These are phyloP conservation scores for Gobionotothen gibberifrons DNA, from an alignment of 2,797 vertebrate species.

Conservation along the genomic window DNA sequence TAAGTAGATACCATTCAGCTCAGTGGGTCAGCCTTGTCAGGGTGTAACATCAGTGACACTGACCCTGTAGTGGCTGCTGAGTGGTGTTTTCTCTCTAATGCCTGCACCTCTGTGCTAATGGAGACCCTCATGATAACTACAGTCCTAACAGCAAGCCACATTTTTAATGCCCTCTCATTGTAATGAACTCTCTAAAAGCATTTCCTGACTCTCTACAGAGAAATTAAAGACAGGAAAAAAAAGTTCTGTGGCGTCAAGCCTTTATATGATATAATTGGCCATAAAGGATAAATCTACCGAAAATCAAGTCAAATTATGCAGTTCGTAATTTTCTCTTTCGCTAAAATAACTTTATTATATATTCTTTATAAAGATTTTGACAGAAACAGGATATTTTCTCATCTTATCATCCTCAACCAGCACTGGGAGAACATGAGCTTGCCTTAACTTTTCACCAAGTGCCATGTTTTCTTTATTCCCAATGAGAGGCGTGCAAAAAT, in stretches of 20 bases:
- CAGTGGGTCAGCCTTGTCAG: slow-evolving; percentile 36
- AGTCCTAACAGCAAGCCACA: slow-evolving; percentile 52
- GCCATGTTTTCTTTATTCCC: slow-evolving; percentile 53
- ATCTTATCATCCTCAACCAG: slow-evolving; percentile 43
- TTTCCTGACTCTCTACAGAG: slow-evolving; percentile 48
- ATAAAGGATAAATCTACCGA: slow-evolving; percentile 29
- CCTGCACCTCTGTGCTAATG: slow-evolving; percentile 64
- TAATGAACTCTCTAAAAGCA: slow-evolving; percentile 70
- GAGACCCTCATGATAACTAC: slow-evolving; percentile 55
- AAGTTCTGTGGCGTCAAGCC: slow-evolving; percentile 38
- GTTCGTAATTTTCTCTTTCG: slow-evolving; percentile 11
- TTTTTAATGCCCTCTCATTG: slow-evolving; percentile 60
- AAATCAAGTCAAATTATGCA: slow-evolving; percentile 1
- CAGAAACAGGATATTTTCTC: slow-evolving; percentile 22
- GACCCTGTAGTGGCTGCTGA: slow-evolving; percentile 57
- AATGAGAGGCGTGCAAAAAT: slow-evolving; percentile 53
- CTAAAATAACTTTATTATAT: slow-evolving; percentile 11
- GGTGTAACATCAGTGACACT: slow-evolving; percentile 44
- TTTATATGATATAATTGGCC: slow-evolving; percentile 48
- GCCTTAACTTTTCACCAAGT: slow-evolving; percentile 36
- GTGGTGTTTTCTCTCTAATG: slow-evolving; percentile 68
- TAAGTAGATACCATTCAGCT: slow-evolving; percentile 49
- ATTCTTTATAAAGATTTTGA: slow-evolving; percentile 22
- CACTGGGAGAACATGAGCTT: slow-evolving; percentile 31
- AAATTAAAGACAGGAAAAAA: slow-evolving; percentile 32